Evolutionary conservation across 1,140 invertebrate genomes (phyloP), one percentile per base, ranked within the genome.

Genomic region (Leguminivora glycinivorella): DNA sequence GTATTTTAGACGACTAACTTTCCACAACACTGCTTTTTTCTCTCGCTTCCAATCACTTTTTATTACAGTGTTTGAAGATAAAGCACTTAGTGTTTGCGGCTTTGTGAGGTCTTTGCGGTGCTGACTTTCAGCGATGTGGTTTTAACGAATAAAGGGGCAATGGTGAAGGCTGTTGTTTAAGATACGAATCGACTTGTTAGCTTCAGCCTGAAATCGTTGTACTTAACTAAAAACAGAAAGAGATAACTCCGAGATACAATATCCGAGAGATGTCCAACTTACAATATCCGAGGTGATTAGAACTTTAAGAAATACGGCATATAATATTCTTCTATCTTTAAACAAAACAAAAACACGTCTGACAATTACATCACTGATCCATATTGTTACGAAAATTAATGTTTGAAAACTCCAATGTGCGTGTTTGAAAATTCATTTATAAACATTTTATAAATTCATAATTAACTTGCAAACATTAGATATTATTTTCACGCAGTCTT

Each of bases 1-100:
- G 25, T 63, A 29, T 76, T 75, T 72, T 73, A 71, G 67, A 22
- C 56, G 26, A 73, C 71, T 31, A 29, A 73, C 43, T 75, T 75
- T 52, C 69, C 58, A 67, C 70, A 31, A 68, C 31, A 68, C 67
- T 72, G 40, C 19, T 52, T 52, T 52, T 52, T 52, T 22, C 47
- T 52, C 47, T 22, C 47, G 47, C 47, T 52, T 52, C 47, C 47
- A 52, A 52, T 29, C 58, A 63, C 25, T 31, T 63, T 63, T 63
- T 63, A 63, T 63, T 29, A 52, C 47, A 63, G 58, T 29, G 26
- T 34, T 63, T 29, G n/a, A 63, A 63, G 58, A 63, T 29, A 31
- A 63, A 63, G 58, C 58, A 63, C 58, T 63, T 63, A 63, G 58
- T 63, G 58, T 34, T 63, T 31, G 58, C 26, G 58, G 58, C 19